Conservation (phyloP, 1,140 invertebrate species). For the Drosophila nannoptera region DNA sequence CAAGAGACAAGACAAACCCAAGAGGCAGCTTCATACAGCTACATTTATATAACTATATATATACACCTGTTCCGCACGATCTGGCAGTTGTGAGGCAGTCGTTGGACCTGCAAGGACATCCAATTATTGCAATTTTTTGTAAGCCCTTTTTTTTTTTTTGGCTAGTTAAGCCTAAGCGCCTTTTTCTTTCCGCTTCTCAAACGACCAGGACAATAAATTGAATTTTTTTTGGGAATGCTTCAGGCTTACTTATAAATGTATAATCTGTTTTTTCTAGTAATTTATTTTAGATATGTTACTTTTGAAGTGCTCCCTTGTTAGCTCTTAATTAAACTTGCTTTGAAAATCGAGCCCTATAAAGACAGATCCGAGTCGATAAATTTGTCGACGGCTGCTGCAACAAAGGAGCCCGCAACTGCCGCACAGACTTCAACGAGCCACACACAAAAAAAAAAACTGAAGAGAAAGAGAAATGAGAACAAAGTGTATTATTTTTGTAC, state of each 20-base stretch:
- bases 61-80: conserved; percentile 55
- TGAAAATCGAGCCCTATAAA: conserved; percentile 1
- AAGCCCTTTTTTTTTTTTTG: too few species aligned
- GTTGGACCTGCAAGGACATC: too few species aligned
- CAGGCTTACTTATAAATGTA: not conserved
- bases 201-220: not conserved
- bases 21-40: conserved; percentile 51
- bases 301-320: not conserved
- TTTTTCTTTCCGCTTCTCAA: not conserved
- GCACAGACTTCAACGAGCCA: conserved; percentile 27
- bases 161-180: not conserved
- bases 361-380: conserved; percentile 11
- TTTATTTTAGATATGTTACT: not conserved
- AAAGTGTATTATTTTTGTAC: conserved; percentile 72
- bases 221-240: not conserved
- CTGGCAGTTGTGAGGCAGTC: conserved; percentile 29
- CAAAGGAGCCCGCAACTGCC: conserved; percentile 27
- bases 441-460: conserved; percentile 31
- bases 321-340: conserved; percentile 16
- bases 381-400: conserved; percentile 3
- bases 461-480: conserved; percentile 43
- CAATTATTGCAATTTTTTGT: too few species aligned
- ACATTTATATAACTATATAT: conserved; percentile 41
- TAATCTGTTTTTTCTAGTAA: not conserved
- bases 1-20: conserved; percentile 29